Percentiles rank a stretch among this genome's conserved stretches.
Evolutionary conservation across 2,888 invertebrate genomes (phyloP).

Genomic region (Tinea semifulvella): DNA sequence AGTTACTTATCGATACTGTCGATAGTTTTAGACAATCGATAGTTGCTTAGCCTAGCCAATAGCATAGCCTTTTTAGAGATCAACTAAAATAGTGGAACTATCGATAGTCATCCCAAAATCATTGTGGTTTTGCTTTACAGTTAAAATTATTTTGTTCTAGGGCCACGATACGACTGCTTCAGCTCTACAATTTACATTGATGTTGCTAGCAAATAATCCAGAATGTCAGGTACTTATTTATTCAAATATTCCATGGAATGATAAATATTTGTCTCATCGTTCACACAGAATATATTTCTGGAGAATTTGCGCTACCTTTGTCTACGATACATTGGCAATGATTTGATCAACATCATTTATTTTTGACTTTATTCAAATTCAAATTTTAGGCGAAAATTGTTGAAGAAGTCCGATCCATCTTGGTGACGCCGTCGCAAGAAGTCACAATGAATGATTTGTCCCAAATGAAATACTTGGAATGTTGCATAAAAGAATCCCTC

Average conservation of each 20-base stretch:
- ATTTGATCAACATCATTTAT: too few species aligned
- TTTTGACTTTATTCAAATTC: neutral
- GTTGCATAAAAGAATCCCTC: slow-evolving; percentile 70
- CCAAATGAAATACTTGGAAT: slow-evolving; percentile 68
- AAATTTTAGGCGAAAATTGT: slow-evolving; percentile 36
- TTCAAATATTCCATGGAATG: neutral
- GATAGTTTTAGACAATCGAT: too few species aligned
- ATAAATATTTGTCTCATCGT: too few species aligned
- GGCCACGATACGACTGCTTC: slow-evolving; percentile 63
- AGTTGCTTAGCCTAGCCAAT: too few species aligned
- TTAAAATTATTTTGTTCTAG: slow-evolving; percentile 28
- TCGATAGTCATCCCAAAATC: too few species aligned
- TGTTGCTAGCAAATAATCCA: slow-evolving; percentile 50
- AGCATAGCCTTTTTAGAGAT: too few species aligned
- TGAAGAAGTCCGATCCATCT: slow-evolving; percentile 56
- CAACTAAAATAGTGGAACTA: too few species aligned
- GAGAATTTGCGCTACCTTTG: too few species aligned
- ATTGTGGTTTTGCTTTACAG: too few species aligned
- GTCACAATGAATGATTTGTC: slow-evolving; percentile 58
- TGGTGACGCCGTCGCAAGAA: slow-evolving; percentile 42
- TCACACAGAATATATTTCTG: too few species aligned
- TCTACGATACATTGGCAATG: too few species aligned
- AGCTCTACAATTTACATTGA: slow-evolving; percentile 42
- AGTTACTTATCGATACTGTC: too few species aligned
- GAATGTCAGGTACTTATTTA: slow-evolving; percentile 31